Conservation (phyloP, 2,113 vertebrate species). For the Eulemur macaco region DNA sequence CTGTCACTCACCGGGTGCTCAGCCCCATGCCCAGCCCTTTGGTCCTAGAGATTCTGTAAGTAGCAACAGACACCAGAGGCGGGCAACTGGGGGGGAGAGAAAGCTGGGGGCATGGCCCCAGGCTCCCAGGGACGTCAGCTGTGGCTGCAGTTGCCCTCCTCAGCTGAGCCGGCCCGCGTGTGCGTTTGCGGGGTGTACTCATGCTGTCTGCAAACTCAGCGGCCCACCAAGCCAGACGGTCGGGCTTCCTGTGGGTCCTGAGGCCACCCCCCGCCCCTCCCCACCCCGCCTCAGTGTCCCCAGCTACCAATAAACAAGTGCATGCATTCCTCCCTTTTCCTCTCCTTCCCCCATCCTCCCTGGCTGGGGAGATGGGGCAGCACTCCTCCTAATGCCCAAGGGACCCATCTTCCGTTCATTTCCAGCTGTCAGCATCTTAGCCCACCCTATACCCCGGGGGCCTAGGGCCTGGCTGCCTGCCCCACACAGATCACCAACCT, state of each 20-base stretch:
- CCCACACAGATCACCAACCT: neutral
- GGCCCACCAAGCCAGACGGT: neutral
- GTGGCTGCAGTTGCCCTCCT: neutral
- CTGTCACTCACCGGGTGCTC: neutral
- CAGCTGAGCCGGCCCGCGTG: rapidly evolving
- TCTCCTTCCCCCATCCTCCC: neutral
- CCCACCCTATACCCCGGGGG: no score
- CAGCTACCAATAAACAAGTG: neutral
- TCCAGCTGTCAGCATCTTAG: neutral
- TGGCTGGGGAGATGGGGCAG: rapidly evolving
- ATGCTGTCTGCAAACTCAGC: no score
- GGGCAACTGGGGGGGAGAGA: neutral
- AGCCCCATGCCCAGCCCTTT: neutral
- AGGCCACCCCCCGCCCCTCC: neutral
- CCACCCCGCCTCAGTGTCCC: neutral
- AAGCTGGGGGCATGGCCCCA: neutral
- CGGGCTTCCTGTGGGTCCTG: neutral
- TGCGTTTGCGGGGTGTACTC: neutral
- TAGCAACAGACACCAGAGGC: no score
- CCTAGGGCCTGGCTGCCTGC: rapidly evolving
- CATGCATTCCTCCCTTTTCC: neutral
- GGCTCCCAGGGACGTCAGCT: rapidly evolving
- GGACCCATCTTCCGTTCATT: neutral
- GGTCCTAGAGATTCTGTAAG: neutral
- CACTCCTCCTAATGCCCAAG: rapidly evolving